Percentiles rank a stretch among this genome's conserved stretches.
phyloP scores from a whole-genome alignment of 2,888 invertebrate genomes.

The Bibio marci region DNA sequence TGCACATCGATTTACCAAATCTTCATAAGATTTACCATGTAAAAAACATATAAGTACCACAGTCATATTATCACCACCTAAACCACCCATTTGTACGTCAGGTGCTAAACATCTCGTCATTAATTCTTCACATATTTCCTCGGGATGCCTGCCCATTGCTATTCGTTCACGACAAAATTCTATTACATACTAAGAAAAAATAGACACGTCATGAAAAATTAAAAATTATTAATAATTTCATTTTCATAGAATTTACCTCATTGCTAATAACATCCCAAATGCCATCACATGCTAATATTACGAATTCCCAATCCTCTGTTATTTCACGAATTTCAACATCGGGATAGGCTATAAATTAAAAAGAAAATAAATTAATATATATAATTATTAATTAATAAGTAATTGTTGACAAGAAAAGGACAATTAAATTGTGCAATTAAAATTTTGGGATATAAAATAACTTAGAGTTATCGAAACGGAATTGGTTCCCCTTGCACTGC shows the following conservation, averaged over 20 bases:
- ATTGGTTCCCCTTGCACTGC: too few species aligned
- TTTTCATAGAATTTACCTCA: slow-evolving; percentile 34
- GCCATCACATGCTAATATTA: slow-evolving; percentile 94
- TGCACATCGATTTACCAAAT: slow-evolving; percentile 23
- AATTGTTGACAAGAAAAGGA: not conserved
- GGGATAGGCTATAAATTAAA: slow-evolving; percentile 57
- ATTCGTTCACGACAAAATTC: slow-evolving; percentile 76
- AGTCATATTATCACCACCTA: slow-evolving; percentile 99
- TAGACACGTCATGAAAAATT: not conserved
- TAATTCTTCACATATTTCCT: slow-evolving; percentile 88
- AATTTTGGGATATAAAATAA: too few species aligned
- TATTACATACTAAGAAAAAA: slow-evolving; percentile 52
- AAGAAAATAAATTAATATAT: slow-evolving; percentile 4
- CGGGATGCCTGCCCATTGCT: slow-evolving; percentile 69
- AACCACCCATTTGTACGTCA: slow-evolving; percentile 89
- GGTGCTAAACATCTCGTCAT: slow-evolving; percentile 93
- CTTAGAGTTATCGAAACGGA: too few species aligned
- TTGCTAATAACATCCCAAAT: slow-evolving; percentile 98
- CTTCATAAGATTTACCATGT: slow-evolving; percentile 24
- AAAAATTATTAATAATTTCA: not conserved
- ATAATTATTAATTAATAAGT: too few species aligned
- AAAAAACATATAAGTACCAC: slow-evolving; percentile 71
- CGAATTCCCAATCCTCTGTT: slow-evolving; percentile 86
- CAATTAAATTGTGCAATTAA: not conserved
- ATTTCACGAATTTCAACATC: slow-evolving; percentile 72